A percentile compares a stretch with the other conserved stretches of the same genome.
These are phyloP conservation scores for Ischnus inquisitorius DNA, from an alignment of 2,888 invertebrate species.

Conservation along the genomic window DNA sequence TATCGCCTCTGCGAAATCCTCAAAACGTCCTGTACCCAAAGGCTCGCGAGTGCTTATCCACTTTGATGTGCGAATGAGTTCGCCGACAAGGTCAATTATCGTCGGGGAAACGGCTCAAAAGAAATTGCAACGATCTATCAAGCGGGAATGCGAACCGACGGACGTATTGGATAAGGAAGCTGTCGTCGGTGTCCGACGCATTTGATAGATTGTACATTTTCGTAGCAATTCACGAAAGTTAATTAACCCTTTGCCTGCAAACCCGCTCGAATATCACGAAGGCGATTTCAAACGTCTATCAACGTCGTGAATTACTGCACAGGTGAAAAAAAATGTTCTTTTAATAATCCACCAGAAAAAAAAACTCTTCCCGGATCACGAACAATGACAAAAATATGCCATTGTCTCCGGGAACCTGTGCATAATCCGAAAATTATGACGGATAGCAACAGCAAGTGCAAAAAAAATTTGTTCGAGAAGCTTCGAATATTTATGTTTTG, in stretches of 20 bases:
- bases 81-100: slow-evolving; percentile 7
- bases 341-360: no score
- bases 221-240: not conserved
- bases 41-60: slow-evolving; percentile 7
- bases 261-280: not conserved
- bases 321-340: not conserved
- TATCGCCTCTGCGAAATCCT: not conserved
- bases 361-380: no score
- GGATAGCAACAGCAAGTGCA: not conserved
- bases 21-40: not conserved
- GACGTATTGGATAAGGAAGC: slow-evolving; percentile 3
- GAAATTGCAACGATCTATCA: slow-evolving; percentile 10
- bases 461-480: not conserved
- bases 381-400: no score
- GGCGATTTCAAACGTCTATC: not conserved
- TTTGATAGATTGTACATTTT: slow-evolving; percentile 2
- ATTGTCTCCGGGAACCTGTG: no score
- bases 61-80: slow-evolving; percentile 1
- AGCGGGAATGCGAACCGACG: not conserved
- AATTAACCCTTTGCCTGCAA: not conserved
- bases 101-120: slow-evolving; percentile 2
- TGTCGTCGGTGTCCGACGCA: not conserved
- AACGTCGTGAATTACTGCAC: not conserved
- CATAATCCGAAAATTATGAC: not conserved
- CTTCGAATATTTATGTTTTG: not conserved